Evolutionary conservation across 2,888 invertebrate genomes (phyloP), one percentile per base, ranked within the genome.

Genomic region (Ormyrus labotus): DNA sequence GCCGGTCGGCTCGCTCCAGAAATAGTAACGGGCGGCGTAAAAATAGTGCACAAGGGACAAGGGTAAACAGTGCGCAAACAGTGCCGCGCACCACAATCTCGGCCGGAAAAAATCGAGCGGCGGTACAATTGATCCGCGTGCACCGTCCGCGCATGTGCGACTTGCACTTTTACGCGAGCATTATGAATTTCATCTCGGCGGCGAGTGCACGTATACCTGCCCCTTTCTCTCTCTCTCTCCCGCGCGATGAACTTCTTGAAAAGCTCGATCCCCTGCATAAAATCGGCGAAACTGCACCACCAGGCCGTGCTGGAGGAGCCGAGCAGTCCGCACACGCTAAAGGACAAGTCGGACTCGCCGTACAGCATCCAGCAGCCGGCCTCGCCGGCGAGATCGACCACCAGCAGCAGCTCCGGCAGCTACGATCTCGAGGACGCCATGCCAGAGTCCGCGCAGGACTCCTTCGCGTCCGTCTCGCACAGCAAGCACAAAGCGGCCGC

Each of bases 391-490:
- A 86, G 87, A 78, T 90, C 90, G 57, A 87, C 88, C 11, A 89
- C 86, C 74, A 91, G 90, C 81, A 91, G 90, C 71, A 91, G 90
- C 83, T 90, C 90, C 13, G 90, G 90, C 34, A 90, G 90, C 79
- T 90, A 90, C 82, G 90, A 90, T 77, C 86, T 91, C 50, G 89
- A 90, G 48, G 90, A 90, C 65, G 89, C 90, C 4, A 88, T 88
- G 87, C 86, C 88, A 6, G 89, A 89, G 77, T 81, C 83, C 8
- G 73, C 2, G 34, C 34, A 34, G 34, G 34, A 34, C 34, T 34
- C 34, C 34, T 4, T 34, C 34, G 34, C 34, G 34, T 34, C 34
- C 34, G 34, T 34, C 34, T 34, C 34, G 34, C 34, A 34, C 34
- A 34, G 34, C 34, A 34, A 34, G 34, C 34, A 34, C 34, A 34